A percentile compares a stretch with the other conserved stretches of the same genome.
phyloP scores from a whole-genome alignment of 2,888 invertebrate species.

The Biston stratarius region DNA sequence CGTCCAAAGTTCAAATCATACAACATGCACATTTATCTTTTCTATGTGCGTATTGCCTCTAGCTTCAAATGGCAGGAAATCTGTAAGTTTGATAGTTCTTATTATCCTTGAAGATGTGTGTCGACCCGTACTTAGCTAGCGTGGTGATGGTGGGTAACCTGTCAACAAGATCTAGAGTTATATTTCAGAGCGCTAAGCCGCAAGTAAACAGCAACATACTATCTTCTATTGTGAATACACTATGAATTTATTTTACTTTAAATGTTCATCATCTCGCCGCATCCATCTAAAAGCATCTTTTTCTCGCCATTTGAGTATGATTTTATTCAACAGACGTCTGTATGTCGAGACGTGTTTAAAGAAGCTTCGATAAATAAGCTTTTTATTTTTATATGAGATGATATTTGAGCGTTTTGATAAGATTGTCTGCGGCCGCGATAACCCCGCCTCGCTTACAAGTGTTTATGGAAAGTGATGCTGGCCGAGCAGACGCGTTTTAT shows the following conservation, averaged over 20 bases:
- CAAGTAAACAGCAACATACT: too few species aligned
- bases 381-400: slow-evolving; percentile 20
- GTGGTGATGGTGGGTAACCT: too few species aligned
- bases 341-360: slow-evolving; percentile 12
- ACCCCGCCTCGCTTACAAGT: slow-evolving; percentile 18
- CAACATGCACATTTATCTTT: too few species aligned
- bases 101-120: too few species aligned
- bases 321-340: slow-evolving; percentile 20
- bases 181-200: not conserved
- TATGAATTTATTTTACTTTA: slow-evolving; percentile 1
- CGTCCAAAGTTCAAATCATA: too few species aligned
- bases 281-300: slow-evolving; percentile 14
- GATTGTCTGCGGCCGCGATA: slow-evolving; percentile 18
- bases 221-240: not conserved
- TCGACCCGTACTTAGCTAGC: too few species aligned
- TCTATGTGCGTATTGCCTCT: too few species aligned
- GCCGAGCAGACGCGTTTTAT: not conserved
- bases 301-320: slow-evolving; percentile 6
- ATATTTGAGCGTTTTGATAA: slow-evolving; percentile 22
- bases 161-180: not conserved
- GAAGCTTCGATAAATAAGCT: slow-evolving; percentile 17
- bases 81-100: too few species aligned
- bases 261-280: not conserved
- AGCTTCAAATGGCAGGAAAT: too few species aligned
- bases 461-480: slow-evolving; percentile 20